phyloP scores from a whole-genome alignment of 2,888 invertebrate species.

The Torymus aiolomorphi region DNA sequence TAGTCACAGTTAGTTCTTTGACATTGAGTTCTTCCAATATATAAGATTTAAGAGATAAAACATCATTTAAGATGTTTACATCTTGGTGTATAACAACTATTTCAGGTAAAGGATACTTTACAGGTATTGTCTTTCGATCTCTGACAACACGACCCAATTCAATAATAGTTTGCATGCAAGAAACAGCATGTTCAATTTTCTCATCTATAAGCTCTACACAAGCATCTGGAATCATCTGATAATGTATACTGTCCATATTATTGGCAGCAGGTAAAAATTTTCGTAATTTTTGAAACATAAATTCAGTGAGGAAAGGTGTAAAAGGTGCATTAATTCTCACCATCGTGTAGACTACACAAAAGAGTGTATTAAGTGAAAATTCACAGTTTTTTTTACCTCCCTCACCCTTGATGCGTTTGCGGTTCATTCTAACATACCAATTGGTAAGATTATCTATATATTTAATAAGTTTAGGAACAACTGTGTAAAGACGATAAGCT shows the following conservation, averaged over 20 bases:
- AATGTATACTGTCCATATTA: constrained; percentile 90
- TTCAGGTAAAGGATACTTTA: constrained; percentile 97
- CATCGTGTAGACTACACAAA: constrained; percentile 91
- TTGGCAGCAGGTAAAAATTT: constrained; percentile 79
- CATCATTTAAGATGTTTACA: constrained; percentile 84
- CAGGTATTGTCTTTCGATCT: constrained; percentile 94
- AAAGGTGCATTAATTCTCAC: constrained; percentile 97
- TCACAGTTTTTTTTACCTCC: constrained; percentile 87
- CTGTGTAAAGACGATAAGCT: constrained; percentile 95
- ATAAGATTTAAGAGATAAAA: constrained; percentile 88
- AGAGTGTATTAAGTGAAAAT: constrained; percentile 91
- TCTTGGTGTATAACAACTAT: constrained; percentile 96
- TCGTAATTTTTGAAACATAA: constrained; percentile 93
- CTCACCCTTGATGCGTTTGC: constrained; percentile 95
- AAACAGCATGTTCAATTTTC: constrained; percentile 92
- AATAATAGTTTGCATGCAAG: constrained; percentile 95
- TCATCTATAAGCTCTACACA: constrained; percentile 85
- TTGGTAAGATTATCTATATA: constrained; percentile 99
- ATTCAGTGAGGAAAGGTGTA: constrained; percentile 96
- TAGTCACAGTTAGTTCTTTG: constrained; percentile 87
- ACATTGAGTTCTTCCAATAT: constrained; percentile 96
- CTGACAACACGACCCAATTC: constrained; percentile 95
- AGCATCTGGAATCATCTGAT: constrained; percentile 90
- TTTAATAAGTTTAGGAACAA: constrained; percentile 93
- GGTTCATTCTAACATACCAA: constrained; percentile 98